Base-by-base conservation (phyloP, 2,797 vertebrate species). In the Eleutherodactylus coqui region DNA sequence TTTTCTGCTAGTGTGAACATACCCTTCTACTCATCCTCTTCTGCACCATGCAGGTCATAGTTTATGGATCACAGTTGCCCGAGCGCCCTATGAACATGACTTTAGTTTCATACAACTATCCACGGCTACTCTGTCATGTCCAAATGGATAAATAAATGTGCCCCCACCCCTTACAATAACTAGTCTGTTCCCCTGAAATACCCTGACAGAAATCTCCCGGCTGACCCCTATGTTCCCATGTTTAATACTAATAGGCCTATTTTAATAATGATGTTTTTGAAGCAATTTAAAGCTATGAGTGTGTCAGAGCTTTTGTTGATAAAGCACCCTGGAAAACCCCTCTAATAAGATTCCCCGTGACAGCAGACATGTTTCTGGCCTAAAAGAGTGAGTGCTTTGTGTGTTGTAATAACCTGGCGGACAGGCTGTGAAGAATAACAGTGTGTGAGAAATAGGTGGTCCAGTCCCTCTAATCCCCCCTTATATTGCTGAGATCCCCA, bases 191-290 rank as follows among this genome's bases (percentile, higher is more conserved):
- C 82, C 47, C 67, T 87, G 55, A 86, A 62, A 83, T 45, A 84
- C 75, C 81, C 85, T 43, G n/a, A 53, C 86, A 79, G 64, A 83
- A 87, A 79, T 87, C 47, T 83, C 75, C 62, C 49, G 36, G 53
- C 55, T 87, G 82, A 87, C 86, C 82, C 82, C 67, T 80, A 21
- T 62, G 82, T 67, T 84, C 86, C 53, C 69, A 41, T 76, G 55
- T 84, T 84, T 84, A 87, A 87, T 87, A 87, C 82, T 87, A 87
- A 87, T 87, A 87, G 82, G 77, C 58, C 86, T 62, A 87, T 87
- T 87, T 87, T 84, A 87, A 87, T 84, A 84, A 87, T 87, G 82
- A 84, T 87, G 86, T 87, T 87, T 84, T 84, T 79, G 76, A 84
- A 84, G 86, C 82, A 87, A 87, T 87, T 87, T 87, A 79, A 75